Evolutionary conservation across 2,797 vertebrate species (phyloP).

Genomic region (Miichthys miiuy): DNA sequence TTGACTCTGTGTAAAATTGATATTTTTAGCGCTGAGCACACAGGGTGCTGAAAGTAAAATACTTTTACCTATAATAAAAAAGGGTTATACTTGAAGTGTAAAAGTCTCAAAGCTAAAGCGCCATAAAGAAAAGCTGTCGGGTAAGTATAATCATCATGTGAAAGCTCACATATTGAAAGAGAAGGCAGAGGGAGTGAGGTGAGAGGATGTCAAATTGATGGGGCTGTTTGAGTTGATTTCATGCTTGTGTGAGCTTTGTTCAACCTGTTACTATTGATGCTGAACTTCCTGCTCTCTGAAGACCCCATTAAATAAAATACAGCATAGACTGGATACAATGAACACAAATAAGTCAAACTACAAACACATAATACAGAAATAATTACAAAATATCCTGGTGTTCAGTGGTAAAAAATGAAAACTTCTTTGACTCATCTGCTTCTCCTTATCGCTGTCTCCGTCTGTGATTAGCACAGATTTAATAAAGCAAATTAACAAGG

Average conservation of each 20-base stretch:
- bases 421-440: slow-evolving; percentile 6
- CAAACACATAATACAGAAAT: slow-evolving; percentile 23
- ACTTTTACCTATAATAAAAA: slow-evolving; percentile 37
- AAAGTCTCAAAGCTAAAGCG: slow-evolving; percentile 41
- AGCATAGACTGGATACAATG: slow-evolving; percentile 11
- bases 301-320: slow-evolving; percentile 38
- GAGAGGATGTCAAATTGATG: slow-evolving; percentile 33
- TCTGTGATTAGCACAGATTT: slow-evolving; percentile 34
- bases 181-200: slow-evolving; percentile 39
- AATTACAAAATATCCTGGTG: slow-evolving; percentile 26
- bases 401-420: slow-evolving; percentile 19
- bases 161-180: slow-evolving; percentile 34
- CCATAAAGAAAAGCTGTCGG: slow-evolving; percentile 48
- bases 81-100: slow-evolving; percentile 32
- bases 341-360: slow-evolving; percentile 34
- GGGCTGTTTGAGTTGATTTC: slow-evolving; percentile 53
- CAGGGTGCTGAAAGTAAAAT: slow-evolving; percentile 42
- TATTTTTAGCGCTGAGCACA: slow-evolving; percentile 41
- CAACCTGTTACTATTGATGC: slow-evolving; percentile 52
- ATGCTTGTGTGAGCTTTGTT: slow-evolving; percentile 46
- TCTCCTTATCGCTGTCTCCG: not conserved
- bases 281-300: slow-evolving; percentile 58
- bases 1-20: slow-evolving; percentile 30
- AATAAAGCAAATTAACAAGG: slow-evolving; percentile 37
- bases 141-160: slow-evolving; percentile 43